Evolutionary conservation across 2,113 vertebrate genomes (phyloP).

Genomic region (Myotis yumanensis): DNA sequence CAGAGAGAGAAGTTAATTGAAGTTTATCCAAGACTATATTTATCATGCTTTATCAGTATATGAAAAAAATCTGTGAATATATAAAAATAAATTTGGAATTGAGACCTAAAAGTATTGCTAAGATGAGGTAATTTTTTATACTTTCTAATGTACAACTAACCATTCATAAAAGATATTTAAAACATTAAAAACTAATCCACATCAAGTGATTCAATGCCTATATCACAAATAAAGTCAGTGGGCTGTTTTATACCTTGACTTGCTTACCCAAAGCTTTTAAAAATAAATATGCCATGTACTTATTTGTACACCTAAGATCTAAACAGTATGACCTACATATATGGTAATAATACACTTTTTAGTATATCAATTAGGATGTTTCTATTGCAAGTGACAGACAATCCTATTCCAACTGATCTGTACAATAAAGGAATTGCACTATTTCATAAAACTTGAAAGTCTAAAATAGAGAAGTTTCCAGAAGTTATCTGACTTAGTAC

Average conservation of each 20-base stretch:
- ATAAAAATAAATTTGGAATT: slow-evolving; percentile 15
- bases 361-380: background rate
- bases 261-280: slow-evolving; percentile 15
- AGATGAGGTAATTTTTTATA: background rate
- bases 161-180: slow-evolving; percentile 43
- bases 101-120: background rate
- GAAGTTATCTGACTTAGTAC: background rate
- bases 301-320: background rate
- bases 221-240: background rate
- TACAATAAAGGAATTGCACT: background rate
- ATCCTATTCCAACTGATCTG: background rate
- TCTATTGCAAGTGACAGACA: slow-evolving; percentile 23
- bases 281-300: background rate
- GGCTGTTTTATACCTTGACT: background rate
- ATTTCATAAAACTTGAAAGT: background rate
- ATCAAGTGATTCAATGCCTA: background rate
- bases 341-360: background rate
- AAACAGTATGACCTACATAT: background rate
- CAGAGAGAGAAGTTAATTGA: slow-evolving; percentile 12
- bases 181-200: background rate
- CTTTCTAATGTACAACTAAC: background rate
- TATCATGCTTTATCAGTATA: background rate
- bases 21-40: background rate
- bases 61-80: background rate
- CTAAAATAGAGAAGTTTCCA: background rate